A percentile compares a stretch with the other conserved stretches of the same genome.
phyloP scores from a whole-genome alignment of 2,797 vertebrate species.

The Enoplosus armatus region DNA sequence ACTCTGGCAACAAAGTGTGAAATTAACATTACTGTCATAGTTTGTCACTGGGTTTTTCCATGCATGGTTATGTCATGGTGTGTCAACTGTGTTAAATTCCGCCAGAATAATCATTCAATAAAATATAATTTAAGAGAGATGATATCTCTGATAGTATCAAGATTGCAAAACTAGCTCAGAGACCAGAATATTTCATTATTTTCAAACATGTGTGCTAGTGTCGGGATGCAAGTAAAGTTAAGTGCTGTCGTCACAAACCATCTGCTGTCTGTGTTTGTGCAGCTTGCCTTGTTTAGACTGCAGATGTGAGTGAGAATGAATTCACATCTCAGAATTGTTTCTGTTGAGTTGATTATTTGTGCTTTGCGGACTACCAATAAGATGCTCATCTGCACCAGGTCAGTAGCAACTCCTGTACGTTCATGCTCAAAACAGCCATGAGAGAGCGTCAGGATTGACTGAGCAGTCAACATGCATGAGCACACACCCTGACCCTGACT shows the following conservation, averaged over 20 bases:
- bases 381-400: background rate
- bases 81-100: conserved; percentile 23
- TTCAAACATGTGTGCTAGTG: conserved; percentile 20
- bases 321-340: conserved; percentile 9
- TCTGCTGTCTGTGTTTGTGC: conserved; percentile 42
- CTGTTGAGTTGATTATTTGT: conserved; percentile 9
- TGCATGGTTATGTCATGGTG: background rate
- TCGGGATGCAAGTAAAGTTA: conserved; percentile 34
- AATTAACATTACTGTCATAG: conserved; percentile 22
- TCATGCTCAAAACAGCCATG: background rate
- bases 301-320: conserved; percentile 3
- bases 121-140: background rate
- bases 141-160: background rate
- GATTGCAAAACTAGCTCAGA: conserved; percentile 28
- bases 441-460: background rate
- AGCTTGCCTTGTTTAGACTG: conserved; percentile 15
- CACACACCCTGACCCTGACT: conserved; percentile 6
- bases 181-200: conserved; percentile 13
- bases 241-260: conserved; percentile 27
- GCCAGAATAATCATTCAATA: background rate
- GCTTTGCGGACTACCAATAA: conserved; percentile 10
- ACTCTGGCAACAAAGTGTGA: conserved; percentile 28
- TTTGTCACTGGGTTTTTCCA: conserved; percentile 27
- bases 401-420: background rate
- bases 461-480: conserved; percentile 12